These are phyloP conservation scores for Caligus rogercresseyi DNA, from an alignment of 1,140 invertebrate species.

Conservation along the genomic window DNA sequence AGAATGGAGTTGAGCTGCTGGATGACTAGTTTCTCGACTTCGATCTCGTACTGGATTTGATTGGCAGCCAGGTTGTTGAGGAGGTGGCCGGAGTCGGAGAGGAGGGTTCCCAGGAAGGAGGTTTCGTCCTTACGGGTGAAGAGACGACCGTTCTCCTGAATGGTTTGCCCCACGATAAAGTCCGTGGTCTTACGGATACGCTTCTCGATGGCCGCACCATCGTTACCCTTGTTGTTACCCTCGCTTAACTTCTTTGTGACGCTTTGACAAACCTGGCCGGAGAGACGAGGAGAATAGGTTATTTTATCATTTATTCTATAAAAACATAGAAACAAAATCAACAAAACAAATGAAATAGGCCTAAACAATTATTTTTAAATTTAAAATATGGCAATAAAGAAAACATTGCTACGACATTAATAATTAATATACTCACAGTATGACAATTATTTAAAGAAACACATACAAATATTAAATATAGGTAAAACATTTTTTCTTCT, in stretches of 20 bases:
- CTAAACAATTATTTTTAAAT: too few relatives aligned
- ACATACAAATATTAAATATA: too few relatives aligned
- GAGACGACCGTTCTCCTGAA: not conserved
- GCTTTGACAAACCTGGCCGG: not conserved
- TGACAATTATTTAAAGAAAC: too few relatives aligned
- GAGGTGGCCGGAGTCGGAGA: not conserved
- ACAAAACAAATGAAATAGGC: too few relatives aligned
- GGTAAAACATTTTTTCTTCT: too few relatives aligned
- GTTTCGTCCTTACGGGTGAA: not conserved
- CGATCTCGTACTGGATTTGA: slow-evolving; percentile 12
- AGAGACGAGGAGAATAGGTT: too few relatives aligned
- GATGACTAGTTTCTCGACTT: slow-evolving; percentile 4
- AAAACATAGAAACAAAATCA: too few relatives aligned
- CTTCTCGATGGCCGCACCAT: slow-evolving; percentile 7
- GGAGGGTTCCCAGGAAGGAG: not conserved
- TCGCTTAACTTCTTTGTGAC: not conserved
- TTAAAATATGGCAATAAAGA: too few relatives aligned
- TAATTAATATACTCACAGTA: too few relatives aligned
- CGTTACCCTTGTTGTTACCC: not conserved
- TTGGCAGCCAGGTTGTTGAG: not conserved
- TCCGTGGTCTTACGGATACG: slow-evolving; percentile 4
- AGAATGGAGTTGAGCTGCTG: not conserved
- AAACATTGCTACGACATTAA: too few relatives aligned
- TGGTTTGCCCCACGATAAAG: not conserved
- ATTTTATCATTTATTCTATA: too few relatives aligned